A percentile compares a stretch with the other conserved stretches of the same genome.
These are phyloP conservation scores for Alces alces DNA, from an alignment of 2,113 vertebrate species.

Conservation along the genomic window DNA sequence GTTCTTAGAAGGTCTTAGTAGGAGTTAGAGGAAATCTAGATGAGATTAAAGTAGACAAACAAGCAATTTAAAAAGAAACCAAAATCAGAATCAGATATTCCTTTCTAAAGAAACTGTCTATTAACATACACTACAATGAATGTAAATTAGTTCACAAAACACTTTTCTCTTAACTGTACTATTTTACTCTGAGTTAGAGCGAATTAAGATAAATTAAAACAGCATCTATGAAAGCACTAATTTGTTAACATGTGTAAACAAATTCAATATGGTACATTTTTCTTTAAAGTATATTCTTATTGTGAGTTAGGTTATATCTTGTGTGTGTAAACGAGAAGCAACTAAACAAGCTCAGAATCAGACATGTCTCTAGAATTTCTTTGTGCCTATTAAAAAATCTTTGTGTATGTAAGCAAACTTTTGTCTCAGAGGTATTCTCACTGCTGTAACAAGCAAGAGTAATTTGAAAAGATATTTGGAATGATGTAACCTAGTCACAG, in stretches of 20 bases:
- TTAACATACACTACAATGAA: background rate
- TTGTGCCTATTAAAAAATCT: background rate
- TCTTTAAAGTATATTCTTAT: background rate
- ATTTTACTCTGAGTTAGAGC: background rate
- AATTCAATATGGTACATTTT: background rate
- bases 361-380: background rate
- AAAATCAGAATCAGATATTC: background rate
- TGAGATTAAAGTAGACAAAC: background rate
- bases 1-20: background rate
- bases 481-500: background rate
- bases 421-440: background rate
- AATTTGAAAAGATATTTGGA: background rate
- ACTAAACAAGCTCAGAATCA: background rate
- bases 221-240: background rate
- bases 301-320: background rate
- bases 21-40: background rate
- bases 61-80: background rate
- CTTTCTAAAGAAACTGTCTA: background rate
- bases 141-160: background rate
- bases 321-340: background rate
- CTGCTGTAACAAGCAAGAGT: background rate
- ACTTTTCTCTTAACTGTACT: background rate
- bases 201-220: background rate
- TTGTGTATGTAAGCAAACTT: background rate
- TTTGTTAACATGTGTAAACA: background rate